Evolutionary conservation across 2,888 invertebrate genomes (phyloP).

Genomic region (Habrosyne pyritoides): DNA sequence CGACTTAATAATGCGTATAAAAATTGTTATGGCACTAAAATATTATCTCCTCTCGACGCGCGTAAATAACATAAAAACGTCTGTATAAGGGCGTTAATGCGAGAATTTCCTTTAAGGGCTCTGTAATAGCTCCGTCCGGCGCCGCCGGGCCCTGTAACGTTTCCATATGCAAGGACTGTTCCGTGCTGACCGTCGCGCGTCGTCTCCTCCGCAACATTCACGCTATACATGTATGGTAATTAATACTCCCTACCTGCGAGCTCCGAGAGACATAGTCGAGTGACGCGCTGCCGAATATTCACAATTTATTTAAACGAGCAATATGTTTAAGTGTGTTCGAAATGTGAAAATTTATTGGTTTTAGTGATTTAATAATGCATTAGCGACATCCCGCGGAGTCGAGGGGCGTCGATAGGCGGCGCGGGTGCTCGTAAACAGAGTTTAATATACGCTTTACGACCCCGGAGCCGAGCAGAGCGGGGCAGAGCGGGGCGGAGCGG

Average conservation of each 20-base stretch:
- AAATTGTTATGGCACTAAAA: conserved; percentile 17
- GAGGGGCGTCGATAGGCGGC: not conserved
- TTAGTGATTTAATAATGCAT: conserved; percentile 25
- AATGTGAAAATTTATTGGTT: conserved; percentile 22
- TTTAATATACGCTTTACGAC: conserved; percentile 1
- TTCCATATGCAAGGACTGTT: not conserved
- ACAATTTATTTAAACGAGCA: conserved; percentile 20
- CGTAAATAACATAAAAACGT: conserved; percentile 4
- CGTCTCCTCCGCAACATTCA: not conserved
- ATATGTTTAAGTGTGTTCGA: conserved; percentile 21
- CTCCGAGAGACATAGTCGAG: not conserved
- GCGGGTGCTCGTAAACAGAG: not conserved
- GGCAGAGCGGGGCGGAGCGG: too few relatives aligned
- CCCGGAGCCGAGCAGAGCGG: too few relatives aligned
- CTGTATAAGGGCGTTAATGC: conserved; percentile 7
- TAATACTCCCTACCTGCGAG: not conserved
- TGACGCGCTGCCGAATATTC: not conserved
- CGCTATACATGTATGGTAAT: not conserved
- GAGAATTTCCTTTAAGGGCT: conserved; percentile 5
- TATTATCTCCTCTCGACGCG: conserved; percentile 8
- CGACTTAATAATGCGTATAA: conserved; percentile 21
- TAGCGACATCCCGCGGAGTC: conserved; percentile 12
- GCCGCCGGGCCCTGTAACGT: not conserved
- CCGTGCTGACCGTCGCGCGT: not conserved
- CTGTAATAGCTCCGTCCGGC: not conserved